Evolutionary conservation across 2,113 vertebrate species (phyloP).

Genomic region (Paracanthobrama guichenoti): DNA sequence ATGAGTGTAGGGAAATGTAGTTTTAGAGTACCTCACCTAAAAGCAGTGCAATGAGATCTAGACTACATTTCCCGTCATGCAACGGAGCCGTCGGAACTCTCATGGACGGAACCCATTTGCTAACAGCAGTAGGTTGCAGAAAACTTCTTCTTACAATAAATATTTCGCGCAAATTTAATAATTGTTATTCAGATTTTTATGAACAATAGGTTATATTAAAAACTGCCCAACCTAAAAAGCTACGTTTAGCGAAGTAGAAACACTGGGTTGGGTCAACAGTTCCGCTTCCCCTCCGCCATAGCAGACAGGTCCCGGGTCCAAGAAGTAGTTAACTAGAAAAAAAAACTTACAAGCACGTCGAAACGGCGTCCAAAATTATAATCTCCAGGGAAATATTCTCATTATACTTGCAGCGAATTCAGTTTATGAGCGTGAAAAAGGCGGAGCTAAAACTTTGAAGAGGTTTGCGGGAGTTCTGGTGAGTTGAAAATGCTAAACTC

Average conservation of each 20-base stretch:
- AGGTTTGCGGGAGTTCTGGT: slow-evolving; percentile 53
- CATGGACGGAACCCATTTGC: slow-evolving; percentile 25
- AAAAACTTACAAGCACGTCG: slow-evolving; percentile 21
- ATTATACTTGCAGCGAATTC: slow-evolving; percentile 22
- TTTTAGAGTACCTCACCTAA: background rate
- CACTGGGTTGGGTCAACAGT: slow-evolving; percentile 60
- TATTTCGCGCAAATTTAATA: too few species aligned
- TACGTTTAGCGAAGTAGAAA: background rate
- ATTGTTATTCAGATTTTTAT: background rate
- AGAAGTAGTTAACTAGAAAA: slow-evolving; percentile 32
- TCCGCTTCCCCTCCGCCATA: slow-evolving; percentile 66
- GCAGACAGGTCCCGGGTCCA: slow-evolving; percentile 46
- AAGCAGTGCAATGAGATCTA: background rate
- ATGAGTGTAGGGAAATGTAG: slow-evolving; percentile 41
- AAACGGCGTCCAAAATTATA: background rate
- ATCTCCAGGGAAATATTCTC: background rate
- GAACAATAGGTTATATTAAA: background rate
- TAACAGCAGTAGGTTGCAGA: background rate
- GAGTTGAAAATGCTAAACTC: slow-evolving; percentile 40
- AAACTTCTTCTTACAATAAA: background rate
- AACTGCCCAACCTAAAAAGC: background rate
- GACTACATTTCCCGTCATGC: slow-evolving; percentile 52
- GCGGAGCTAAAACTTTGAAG: slow-evolving; percentile 39
- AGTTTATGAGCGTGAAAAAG: slow-evolving; percentile 14
- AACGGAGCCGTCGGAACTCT: background rate